These are phyloP conservation scores for Myotis pilosus DNA, from an alignment of 2,797 vertebrate genomes.

Conservation along the genomic window DNA sequence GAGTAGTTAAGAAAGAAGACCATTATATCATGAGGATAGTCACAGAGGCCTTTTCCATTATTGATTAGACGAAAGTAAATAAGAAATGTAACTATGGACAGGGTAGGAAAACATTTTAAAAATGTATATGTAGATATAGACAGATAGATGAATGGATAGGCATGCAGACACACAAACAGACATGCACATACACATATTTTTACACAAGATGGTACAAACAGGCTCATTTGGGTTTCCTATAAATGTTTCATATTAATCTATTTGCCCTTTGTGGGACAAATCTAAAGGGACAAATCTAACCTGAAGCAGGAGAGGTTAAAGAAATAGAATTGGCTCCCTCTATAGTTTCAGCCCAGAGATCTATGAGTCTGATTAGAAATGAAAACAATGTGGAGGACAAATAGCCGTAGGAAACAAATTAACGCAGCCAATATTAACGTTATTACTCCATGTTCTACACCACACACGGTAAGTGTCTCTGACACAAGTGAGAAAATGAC, in stretches of 20 bases:
- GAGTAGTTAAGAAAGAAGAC: background rate
- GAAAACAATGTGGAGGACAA: background rate
- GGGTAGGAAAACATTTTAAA: background rate
- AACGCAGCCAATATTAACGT: background rate
- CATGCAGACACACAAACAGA: background rate
- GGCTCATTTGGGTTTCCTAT: background rate
- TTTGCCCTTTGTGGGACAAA: background rate
- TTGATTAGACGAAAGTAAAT: background rate
- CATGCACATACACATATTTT: background rate
- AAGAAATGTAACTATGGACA: background rate
- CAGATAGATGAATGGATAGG: background rate
- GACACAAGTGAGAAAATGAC: background rate
- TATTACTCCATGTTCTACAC: background rate
- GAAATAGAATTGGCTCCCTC: background rate
- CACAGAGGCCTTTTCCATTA: background rate
- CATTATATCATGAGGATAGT: background rate
- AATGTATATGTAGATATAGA: background rate
- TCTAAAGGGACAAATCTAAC: background rate
- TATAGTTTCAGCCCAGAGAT: background rate
- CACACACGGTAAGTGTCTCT: background rate
- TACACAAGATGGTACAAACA: background rate
- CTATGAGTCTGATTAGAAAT: background rate
- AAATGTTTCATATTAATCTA: background rate
- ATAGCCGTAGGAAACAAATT: background rate
- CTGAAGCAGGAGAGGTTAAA: background rate